These are phyloP conservation scores for Drosophila anomelani DNA, from an alignment of 2,888 invertebrate species.

Conservation along the genomic window DNA sequence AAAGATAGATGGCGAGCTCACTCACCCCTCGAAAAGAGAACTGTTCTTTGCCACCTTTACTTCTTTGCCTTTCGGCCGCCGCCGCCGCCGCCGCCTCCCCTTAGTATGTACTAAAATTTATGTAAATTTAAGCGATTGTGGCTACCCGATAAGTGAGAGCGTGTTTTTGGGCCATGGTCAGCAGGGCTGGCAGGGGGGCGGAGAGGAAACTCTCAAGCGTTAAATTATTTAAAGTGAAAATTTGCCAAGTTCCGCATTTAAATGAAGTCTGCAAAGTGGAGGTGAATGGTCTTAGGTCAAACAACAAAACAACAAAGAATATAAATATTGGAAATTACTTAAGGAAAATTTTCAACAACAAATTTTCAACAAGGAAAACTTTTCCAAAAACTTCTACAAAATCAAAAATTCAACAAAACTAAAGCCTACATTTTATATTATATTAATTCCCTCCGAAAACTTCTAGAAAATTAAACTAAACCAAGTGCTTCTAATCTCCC, in stretches of 20 bases:
- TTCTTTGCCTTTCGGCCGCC: no score
- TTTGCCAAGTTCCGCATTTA: conserved; percentile 62
- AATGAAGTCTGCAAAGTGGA: conserved; percentile 6
- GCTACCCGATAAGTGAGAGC: conserved; percentile 59
- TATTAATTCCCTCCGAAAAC: no score
- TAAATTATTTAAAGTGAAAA: conserved; percentile 74
- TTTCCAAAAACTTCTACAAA: no score
- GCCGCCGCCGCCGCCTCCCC: not conserved
- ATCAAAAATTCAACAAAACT: not conserved
- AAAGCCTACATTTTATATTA: not conserved
- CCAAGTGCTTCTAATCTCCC: no score
- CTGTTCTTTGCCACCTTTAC: conserved; percentile 26
- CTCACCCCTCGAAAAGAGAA: conserved; percentile 17
- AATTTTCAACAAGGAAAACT: no score
- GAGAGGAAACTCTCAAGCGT: conserved; percentile 49
- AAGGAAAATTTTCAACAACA: not conserved
- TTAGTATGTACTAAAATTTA: conserved; percentile 63
- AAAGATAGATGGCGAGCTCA: conserved; percentile 5
- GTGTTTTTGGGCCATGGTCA: conserved; percentile 30
- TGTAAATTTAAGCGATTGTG: conserved; percentile 73
- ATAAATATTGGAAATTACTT: not conserved
- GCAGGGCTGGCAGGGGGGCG: not conserved
- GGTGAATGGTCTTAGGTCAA: not conserved
- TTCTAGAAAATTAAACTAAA: no score
- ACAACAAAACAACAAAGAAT: no score